phyloP scores from a whole-genome alignment of 2,888 invertebrate species.

The Idaea dimidiata region DNA sequence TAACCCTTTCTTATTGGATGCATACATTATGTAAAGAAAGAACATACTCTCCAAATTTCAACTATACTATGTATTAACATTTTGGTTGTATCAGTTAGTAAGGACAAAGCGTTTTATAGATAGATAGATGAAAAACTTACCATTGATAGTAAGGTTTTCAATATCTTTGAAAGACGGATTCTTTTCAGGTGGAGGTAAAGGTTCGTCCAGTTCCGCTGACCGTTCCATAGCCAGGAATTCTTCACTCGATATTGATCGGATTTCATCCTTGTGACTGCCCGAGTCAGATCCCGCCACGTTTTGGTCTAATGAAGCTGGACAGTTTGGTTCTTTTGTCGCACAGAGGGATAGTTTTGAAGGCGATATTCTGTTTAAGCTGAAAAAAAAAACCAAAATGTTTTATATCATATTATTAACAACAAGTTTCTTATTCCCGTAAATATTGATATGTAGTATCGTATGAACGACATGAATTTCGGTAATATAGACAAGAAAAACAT shows the following conservation, averaged over 20 bases:
- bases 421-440: no score
- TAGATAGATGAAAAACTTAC: conserved; percentile 33
- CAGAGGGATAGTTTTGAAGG: conserved; percentile 72
- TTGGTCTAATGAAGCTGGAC: conserved; percentile 51
- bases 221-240: conserved; percentile 76
- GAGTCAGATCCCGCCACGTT: conserved; percentile 63
- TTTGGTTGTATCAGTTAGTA: no score
- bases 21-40: no score
- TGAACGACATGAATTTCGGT: no score
- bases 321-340: conserved; percentile 61
- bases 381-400: conserved; percentile 14
- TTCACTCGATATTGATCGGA: conserved; percentile 66
- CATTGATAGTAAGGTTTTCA: conserved; percentile 42
- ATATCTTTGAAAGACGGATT: conserved; percentile 48
- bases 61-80: no score
- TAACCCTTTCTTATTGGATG: no score
- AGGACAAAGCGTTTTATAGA: no score
- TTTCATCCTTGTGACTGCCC: conserved; percentile 63
- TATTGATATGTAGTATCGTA: no score
- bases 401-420: no score
- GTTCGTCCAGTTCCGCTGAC: conserved; percentile 61
- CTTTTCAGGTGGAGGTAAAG: conserved; percentile 45
- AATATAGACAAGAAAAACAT: no score
- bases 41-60: no score
- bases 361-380: conserved; percentile 71